Evolutionary conservation across 1,140 invertebrate species (phyloP), one percentile per base, ranked within the genome.

Genomic region (Zaprionus vittiger): DNA sequence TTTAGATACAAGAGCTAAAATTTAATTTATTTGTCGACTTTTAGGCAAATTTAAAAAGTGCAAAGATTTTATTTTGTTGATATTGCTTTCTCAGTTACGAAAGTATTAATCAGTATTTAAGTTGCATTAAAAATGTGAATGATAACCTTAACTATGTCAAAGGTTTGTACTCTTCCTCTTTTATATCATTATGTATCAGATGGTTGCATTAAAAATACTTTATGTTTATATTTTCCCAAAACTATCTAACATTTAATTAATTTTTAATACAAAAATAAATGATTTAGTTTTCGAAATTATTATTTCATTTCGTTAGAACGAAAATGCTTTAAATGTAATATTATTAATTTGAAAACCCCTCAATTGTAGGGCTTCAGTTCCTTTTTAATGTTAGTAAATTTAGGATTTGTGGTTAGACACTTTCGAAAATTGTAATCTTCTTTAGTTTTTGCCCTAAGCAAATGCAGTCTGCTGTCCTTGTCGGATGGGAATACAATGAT

Each of bases 381-480:
- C 44, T 79, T 86, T 73, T 89, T 81, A 0, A 85, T 54, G 0
- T 64, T 26, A 2, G n/a, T 67, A 54, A 52, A 85, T 7, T 28
- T 56, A 6, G 89, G 89, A 80, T 91, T 91, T 2, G 77, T 61
- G 4, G 63, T 28, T 12, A 82, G 17, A 17, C 84, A 75, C 14
- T 68, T 2, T 52, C 84, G 20, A 4, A 73, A 26, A 0, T 59
- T 66, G 41, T 91, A 73, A 0, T 60, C 89, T 11, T 78, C 80
- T 24, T 83, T 76, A 1, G 63, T 84, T 12, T 77, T 26, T 0
- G 75, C 64, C 2, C 20, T 14, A 6, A 91, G 5, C 1, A 55
- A 70, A 34, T 91, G 80, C 1, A 91, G 34, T 61, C 79, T 91
- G 55, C 77, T 73, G 28, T 91, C 89, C 52, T 91, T 91, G 31